phyloP scores from a whole-genome alignment of 2,888 invertebrate species.

The Drosophila falleni region DNA sequence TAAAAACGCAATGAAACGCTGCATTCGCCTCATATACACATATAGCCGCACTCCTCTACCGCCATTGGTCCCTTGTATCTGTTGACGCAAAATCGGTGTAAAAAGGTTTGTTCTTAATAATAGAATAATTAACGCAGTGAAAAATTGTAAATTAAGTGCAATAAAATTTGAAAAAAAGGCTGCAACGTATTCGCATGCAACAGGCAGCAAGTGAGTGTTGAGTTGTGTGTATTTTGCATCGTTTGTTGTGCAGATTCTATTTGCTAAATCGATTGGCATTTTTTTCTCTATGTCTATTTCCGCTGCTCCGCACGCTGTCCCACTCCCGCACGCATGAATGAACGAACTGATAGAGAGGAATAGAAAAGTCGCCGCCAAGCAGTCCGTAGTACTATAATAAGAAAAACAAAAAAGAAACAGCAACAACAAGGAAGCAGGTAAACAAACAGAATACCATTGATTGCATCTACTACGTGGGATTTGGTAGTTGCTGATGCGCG shows the following conservation, averaged over 20 bases:
- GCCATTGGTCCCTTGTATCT: slow-evolving; percentile 69
- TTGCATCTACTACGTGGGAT: slow-evolving; percentile 19
- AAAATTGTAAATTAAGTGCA: slow-evolving; percentile 25
- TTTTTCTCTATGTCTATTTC: slow-evolving; percentile 78
- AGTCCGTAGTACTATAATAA: slow-evolving; percentile 40
- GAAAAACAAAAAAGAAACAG: slow-evolving; percentile 25
- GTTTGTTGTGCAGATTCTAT: slow-evolving; percentile 46
- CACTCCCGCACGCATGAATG: slow-evolving; percentile 53
- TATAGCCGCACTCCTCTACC: slow-evolving; percentile 64
- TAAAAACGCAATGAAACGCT: slow-evolving; percentile 10
- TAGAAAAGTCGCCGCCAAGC: slow-evolving; percentile 41
- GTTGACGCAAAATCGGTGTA: slow-evolving; percentile 60
- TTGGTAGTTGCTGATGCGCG: slow-evolving; percentile 72
- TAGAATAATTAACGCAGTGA: slow-evolving; percentile 19
- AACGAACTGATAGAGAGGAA: slow-evolving; percentile 41
- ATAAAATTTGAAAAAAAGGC: slow-evolving; percentile 7
- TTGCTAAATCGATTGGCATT: slow-evolving; percentile 78
- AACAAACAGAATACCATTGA: slow-evolving; percentile 54
- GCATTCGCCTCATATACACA: slow-evolving; percentile 9
- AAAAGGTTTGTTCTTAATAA: slow-evolving; percentile 45
- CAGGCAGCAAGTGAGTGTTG: slow-evolving; percentile 35
- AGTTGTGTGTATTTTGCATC: slow-evolving; percentile 25
- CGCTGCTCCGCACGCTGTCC: slow-evolving; percentile 49
- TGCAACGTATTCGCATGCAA: slow-evolving; percentile 26
- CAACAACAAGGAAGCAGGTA: slow-evolving; percentile 47